Conservation (phyloP, 2,888 invertebrate species). For the Trachelus stipa region DNA sequence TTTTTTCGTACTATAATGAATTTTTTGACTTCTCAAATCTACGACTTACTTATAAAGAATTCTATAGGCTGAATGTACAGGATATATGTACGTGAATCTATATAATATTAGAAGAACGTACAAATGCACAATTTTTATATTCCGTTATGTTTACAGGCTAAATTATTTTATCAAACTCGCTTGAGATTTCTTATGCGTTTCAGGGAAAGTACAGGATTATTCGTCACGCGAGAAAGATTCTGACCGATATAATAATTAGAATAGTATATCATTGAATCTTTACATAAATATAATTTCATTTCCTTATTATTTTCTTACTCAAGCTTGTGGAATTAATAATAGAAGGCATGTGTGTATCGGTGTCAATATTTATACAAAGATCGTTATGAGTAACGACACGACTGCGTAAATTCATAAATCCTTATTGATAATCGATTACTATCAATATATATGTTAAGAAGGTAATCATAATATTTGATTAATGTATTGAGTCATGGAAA, state of each 20-base stretch:
- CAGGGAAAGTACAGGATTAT: background rate
- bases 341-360: background rate
- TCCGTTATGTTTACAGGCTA: background rate
- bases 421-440: background rate
- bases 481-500: no score
- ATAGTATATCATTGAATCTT: background rate
- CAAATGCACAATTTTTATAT: background rate
- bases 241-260: background rate
- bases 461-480: no score
- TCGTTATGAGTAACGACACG: background rate
- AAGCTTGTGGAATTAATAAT: background rate
- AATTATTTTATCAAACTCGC: background rate
- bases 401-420: background rate
- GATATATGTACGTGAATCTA: no score
- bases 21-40: background rate
- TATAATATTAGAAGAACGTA: background rate
- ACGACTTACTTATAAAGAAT: background rate
- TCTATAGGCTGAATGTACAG: background rate
- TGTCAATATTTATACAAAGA: background rate
- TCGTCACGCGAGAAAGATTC: conserved; percentile 7
- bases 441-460: background rate
- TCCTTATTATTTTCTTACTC: background rate
- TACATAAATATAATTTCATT: background rate
- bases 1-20: background rate
- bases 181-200: background rate